phyloP scores from a whole-genome alignment of 2,888 invertebrate genomes.

The Resseliella maxima region DNA sequence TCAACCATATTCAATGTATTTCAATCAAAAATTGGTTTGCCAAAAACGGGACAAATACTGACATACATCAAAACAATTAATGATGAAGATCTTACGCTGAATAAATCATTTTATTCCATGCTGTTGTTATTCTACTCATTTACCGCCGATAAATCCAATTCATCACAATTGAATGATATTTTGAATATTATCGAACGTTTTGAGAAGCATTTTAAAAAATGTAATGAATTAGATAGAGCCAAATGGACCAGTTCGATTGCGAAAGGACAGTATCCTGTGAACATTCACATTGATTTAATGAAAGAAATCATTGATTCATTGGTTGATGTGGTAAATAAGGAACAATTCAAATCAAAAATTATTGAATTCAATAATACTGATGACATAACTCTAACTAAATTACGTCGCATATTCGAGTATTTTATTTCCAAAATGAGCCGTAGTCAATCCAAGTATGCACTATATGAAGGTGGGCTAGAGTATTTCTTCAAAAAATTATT shows the following conservation, averaged over 20 bases:
- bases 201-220: neutral
- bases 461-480: neutral
- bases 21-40: constrained; percentile 7
- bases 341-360: neutral
- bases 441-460: neutral
- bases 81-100: neutral
- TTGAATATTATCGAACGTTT: neutral
- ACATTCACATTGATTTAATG: neutral
- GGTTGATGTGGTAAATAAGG: neutral
- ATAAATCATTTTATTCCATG: neutral
- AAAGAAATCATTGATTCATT: neutral
- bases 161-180: neutral
- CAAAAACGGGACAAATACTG: neutral
- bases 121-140: neutral
- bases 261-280: neutral
- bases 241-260: neutral
- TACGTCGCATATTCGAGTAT: neutral
- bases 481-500: neutral
- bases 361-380: neutral
- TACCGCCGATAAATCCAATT: neutral
- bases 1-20: neutral
- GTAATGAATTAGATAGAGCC: neutral
- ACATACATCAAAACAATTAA: neutral
- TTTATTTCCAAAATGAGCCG: neutral
- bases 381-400: neutral